These are phyloP conservation scores for Acromyrmex charruanus DNA, from an alignment of 1,140 invertebrate species.

Conservation along the genomic window DNA sequence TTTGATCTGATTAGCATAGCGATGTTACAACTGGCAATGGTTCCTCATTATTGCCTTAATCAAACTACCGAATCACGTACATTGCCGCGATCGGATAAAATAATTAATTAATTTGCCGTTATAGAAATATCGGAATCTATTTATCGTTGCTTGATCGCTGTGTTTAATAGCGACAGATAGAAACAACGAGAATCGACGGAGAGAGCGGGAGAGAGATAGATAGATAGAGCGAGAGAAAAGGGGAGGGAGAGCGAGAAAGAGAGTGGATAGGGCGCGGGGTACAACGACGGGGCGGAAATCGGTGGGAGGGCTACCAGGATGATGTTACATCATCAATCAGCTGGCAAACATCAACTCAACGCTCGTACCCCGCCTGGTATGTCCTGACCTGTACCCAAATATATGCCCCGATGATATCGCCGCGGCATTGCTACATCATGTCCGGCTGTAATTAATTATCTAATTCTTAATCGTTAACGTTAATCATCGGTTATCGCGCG, in stretches of 20 bases:
- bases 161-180: slow-evolving; percentile 57
- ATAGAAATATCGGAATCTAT: slow-evolving; percentile 68
- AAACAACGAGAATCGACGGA: slow-evolving; percentile 19
- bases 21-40: neutral
- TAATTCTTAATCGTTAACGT: slow-evolving; percentile 75
- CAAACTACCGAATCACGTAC: slow-evolving; percentile 6
- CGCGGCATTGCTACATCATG: slow-evolving; percentile 82
- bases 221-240: slow-evolving; percentile 36
- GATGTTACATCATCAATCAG: slow-evolving; percentile 86
- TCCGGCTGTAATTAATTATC: slow-evolving; percentile 79
- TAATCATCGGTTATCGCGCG: slow-evolving; percentile 36
- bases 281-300: slow-evolving; percentile 73
- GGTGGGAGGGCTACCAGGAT: slow-evolving; percentile 76
- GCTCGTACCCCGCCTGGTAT: slow-evolving; percentile 79
- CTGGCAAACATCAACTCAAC: slow-evolving; percentile 86
- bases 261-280: slow-evolving; percentile 33
- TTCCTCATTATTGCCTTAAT: slow-evolving; percentile 18
- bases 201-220: slow-evolving; percentile 24
- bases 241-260: slow-evolving; percentile 39
- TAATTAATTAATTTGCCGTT: slow-evolving; percentile 66
- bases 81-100: slow-evolving; percentile 36
- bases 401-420: slow-evolving; percentile 84
- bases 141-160: slow-evolving; percentile 63
- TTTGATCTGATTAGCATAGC: slow-evolving; percentile 37
- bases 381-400: slow-evolving; percentile 79